These are phyloP conservation scores for Penaeus chinensis DNA, from an alignment of 1,140 invertebrate species.

Conservation along the genomic window DNA sequence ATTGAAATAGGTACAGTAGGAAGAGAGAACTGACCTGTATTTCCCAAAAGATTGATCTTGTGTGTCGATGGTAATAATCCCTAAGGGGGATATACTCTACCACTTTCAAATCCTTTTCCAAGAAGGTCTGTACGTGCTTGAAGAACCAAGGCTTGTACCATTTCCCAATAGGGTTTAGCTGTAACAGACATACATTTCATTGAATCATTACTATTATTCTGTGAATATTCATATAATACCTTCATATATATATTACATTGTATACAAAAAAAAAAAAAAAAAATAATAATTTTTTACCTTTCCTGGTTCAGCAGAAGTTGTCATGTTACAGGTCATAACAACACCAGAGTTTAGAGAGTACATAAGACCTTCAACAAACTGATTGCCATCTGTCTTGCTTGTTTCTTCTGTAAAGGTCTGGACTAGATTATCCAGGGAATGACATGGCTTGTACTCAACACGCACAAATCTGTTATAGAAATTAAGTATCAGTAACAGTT, in stretches of 20 bases:
- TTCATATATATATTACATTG: too few species aligned
- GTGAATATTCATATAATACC: too few species aligned
- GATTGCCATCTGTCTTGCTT: slow-evolving; percentile 72
- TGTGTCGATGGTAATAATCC: slow-evolving; percentile 87
- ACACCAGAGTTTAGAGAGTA: slow-evolving; percentile 77
- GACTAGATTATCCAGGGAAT: slow-evolving; percentile 69
- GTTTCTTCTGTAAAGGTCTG: slow-evolving; percentile 68
- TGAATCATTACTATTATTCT: slow-evolving; percentile 20
- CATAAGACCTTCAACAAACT: slow-evolving; percentile 83
- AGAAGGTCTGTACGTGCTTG: slow-evolving; percentile 77
- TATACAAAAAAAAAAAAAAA: too few species aligned
- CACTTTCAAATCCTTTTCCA: slow-evolving; percentile 68
- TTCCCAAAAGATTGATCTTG: slow-evolving; percentile 85
- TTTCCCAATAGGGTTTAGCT: slow-evolving; percentile 79
- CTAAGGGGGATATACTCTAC: slow-evolving; percentile 82
- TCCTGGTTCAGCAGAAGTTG: slow-evolving; percentile 71
- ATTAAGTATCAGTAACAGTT: background rate
- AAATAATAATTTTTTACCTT: slow-evolving; percentile 70
- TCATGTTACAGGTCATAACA: slow-evolving; percentile 81
- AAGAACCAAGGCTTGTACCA: slow-evolving; percentile 91
- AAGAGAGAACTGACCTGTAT: slow-evolving; percentile 73
- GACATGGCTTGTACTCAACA: slow-evolving; percentile 78
- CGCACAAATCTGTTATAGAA: slow-evolving; percentile 71
- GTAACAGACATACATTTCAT: slow-evolving; percentile 45
- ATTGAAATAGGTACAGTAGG: too few species aligned